Base-by-base conservation (phyloP, 2,797 vertebrate genomes). In the Leptodactylus fallax region DNA sequence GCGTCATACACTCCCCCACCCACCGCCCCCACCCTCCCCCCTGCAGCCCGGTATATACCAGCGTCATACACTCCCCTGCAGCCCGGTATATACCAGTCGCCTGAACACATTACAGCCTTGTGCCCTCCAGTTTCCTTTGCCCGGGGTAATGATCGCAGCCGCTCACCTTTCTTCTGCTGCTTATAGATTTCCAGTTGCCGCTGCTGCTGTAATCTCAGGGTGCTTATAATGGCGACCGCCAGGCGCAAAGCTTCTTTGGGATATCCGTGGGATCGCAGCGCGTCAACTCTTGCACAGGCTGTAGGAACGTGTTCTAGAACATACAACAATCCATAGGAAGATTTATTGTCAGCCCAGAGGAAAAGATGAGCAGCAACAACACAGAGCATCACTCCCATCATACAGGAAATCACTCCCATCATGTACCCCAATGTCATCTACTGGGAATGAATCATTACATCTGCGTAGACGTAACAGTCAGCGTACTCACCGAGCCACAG, bases 181-280 rank as follows among this genome's bases (percentile, higher is more conserved):
- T 98, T 99, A 94, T 98, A 99, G 91, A 99, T 98, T 92, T 99
- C 98, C 95, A 98, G 95, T 90, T 99, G 98, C 51, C 97, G 95
- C 89, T 99, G 98, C 92, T 99, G 98, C 89, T 99, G 98, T 84
- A 99, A 95, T 72, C 98, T 95, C 86, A 99, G 94, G 0, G 98
- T 99, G 94, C 98, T 99, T 94, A 99, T 99, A 91, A 99, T 99
- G 91, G 98, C 98, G 19, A 99, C 98, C 0, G 97, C 98, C 87
- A 99, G 92, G 45, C 98, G 95, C 90, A 99, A 95, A 60, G 98
- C 98, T 92, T 99, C 98, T 91, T 98, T 96, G 88, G 98, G 98
- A 91, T 99, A 99, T 90, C 98, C 98, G 0, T 99, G 98, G 90
- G 98, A 99, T 87, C 98, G 97, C 87, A 99, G 94, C 51, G 98